Evolutionary conservation across 2,113 vertebrate genomes (phyloP).

Genomic region (Felis chaus): DNA sequence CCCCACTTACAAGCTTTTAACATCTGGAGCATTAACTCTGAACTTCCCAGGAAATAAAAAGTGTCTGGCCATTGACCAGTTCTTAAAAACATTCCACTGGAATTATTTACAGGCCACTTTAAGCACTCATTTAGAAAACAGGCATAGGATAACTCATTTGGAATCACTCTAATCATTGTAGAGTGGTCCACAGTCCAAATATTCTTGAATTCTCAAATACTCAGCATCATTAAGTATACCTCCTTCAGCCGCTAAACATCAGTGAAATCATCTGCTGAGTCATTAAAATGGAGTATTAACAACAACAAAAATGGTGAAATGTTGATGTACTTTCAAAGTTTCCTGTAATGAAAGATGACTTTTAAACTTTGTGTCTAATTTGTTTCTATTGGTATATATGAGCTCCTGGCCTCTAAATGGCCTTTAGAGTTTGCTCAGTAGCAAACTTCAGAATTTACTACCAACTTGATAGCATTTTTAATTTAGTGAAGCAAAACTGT

Average conservation of each 20-base stretch:
- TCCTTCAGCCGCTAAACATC: constrained; percentile 52
- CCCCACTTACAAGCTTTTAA: neutral
- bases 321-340: constrained; percentile 35
- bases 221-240: constrained; percentile 58
- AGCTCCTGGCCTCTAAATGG: constrained; percentile 62
- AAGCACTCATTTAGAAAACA: constrained; percentile 38
- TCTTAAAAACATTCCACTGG: neutral
- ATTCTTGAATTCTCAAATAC: constrained; percentile 8
- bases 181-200: neutral
- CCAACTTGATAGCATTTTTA: constrained; percentile 78
- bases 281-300: constrained; percentile 61
- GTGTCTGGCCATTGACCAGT: neutral
- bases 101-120: neutral
- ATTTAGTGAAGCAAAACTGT: constrained; percentile 80
- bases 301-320: constrained; percentile 25
- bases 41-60: neutral
- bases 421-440: constrained; percentile 71
- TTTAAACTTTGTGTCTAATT: constrained; percentile 62
- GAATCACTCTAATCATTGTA: constrained; percentile 40
- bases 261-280: constrained; percentile 43
- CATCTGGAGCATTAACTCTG: neutral
- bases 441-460: constrained; percentile 77
- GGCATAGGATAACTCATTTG: constrained; percentile 23
- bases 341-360: constrained; percentile 51
- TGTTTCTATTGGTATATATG: constrained; percentile 58